These are phyloP conservation scores for Megaceryle maxima DNA, from an alignment of 2,113 vertebrate species.

Conservation along the genomic window DNA sequence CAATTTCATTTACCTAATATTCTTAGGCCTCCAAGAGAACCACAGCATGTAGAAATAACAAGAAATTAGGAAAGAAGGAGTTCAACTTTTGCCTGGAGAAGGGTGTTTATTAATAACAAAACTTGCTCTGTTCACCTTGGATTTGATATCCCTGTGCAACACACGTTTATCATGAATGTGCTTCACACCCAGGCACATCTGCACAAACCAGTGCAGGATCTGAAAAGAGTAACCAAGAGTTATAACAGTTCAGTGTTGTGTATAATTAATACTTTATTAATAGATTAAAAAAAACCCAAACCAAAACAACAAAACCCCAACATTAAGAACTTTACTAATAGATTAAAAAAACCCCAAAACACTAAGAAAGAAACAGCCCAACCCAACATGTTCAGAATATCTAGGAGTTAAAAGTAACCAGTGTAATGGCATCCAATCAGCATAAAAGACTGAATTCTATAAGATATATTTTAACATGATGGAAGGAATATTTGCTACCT, in stretches of 20 bases:
- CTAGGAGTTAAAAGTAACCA: neutral
- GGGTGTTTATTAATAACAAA: neutral
- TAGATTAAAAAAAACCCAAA: neutral
- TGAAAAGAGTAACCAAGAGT: conserved; percentile 42
- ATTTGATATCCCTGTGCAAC: conserved; percentile 92
- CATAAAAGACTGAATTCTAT: neutral
- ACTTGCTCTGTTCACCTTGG: conserved; percentile 82
- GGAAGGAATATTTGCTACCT: neutral
- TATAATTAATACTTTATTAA: neutral
- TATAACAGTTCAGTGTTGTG: neutral
- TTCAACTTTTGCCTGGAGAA: neutral
- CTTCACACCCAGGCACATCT: conserved; percentile 88
- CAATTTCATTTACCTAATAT: neutral
- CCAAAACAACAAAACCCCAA: too few species aligned
- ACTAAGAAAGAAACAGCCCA: neutral
- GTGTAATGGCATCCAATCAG: neutral
- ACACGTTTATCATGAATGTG: conserved; percentile 88
- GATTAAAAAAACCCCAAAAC: too few species aligned
- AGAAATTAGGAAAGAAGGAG: neutral
- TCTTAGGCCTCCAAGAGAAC: neutral
- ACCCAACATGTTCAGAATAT: neutral
- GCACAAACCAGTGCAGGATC: conserved; percentile 91
- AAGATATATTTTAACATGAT: neutral
- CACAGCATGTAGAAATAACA: neutral
- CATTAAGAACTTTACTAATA: neutral